Base-by-base conservation (phyloP, 2,113 vertebrate genomes). In the Piprites chloris region DNA sequence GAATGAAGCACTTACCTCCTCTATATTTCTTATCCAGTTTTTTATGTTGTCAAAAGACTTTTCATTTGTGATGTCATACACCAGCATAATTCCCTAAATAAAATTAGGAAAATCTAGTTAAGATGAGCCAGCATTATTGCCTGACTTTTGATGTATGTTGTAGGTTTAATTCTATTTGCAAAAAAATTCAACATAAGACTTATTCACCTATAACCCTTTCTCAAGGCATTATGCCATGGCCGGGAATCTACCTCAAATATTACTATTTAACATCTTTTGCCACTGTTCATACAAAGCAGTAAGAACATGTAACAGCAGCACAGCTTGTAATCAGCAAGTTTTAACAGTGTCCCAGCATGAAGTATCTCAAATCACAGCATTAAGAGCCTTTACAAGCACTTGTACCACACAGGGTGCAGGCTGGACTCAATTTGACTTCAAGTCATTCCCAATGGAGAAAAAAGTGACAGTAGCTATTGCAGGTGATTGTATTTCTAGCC, bases 41-140 rank as follows among this genome's bases (percentile, higher is more conserved):
- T 99, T 99, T 90, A 99, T 99, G 97, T 99, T 99, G 96, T 99
- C 99, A 97, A 99, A 99, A 65, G 99, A 99, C 94, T 99, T 99
- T 87, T 99, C 99, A 72, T 99, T 99, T 96, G 99, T 99, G 97
- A 99, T 99, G 95, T 99, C 99, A 95, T 99, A 99, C 42, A 99
- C 99, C 97, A 99, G 96, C 99, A 99, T 99, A 90, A 99, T 99
- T 67, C 99, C 99, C 99, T 99, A 91, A 80, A 91, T 12, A 92
- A 80, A 94, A 53, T 41, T 21, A 85, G 87, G 85, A 85, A 85
- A 77, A 79, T 30, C 58, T 28, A 46, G 52, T 97, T 87, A 97
- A 97, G 61, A 81, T 33, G 49, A 95, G 30, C 33, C 32, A 56
- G 13, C 35, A 42, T 41, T 35, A 55, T 27, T 84, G 42, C 30